Evolutionary conservation across 2,113 vertebrate genomes (phyloP), one percentile per base, ranked within the genome.

Genomic region (Atrichornis clamosus): DNA sequence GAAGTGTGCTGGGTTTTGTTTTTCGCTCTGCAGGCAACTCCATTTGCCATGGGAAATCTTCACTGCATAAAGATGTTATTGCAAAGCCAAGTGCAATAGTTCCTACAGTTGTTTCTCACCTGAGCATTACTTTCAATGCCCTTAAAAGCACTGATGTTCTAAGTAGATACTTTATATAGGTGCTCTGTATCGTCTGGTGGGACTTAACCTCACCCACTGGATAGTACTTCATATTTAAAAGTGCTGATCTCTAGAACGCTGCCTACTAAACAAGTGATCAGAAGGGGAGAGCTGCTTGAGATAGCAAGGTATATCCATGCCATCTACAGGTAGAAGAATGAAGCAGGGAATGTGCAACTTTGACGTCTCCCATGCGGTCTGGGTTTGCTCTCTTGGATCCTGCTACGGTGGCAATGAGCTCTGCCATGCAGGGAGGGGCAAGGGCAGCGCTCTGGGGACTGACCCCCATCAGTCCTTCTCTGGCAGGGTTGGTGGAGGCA

Each of bases 251-350:
- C 42, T 24, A 59, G 47, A 67, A 62, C 6, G 4, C 70, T 60
- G 63, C 94, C 79, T 63, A 7, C 62, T 37, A 15, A 89, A 70
- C 65, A 21, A 83, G 42, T 0, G 68, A 94, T 64, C 56, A 52
- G 76, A 89, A 64, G 68, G n/a, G 83, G 46, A 55, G 83, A 76
- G 39, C 67, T 85, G 95, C 41, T 30, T 1, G 55, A 84, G 91
- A 92, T 95, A 85, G 37, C 39, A 37, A 97, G 83, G 89, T 81
- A 37, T 80, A 75, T 65, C 74, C 84, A 95, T 97, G 96, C 74
- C 85, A 97, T 93, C 90, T 97, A 91, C 90, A 94, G 92, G 87
- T 94, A 60, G 95, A 84, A 95, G 74, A 39, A 62, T 93, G 81
- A 91, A 90, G 64, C 70, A 72, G 68, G 53, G 20, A 78, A 68